These are phyloP conservation scores for Drosophila maculinotata DNA, from an alignment of 2,888 invertebrate genomes.

Conservation along the genomic window DNA sequence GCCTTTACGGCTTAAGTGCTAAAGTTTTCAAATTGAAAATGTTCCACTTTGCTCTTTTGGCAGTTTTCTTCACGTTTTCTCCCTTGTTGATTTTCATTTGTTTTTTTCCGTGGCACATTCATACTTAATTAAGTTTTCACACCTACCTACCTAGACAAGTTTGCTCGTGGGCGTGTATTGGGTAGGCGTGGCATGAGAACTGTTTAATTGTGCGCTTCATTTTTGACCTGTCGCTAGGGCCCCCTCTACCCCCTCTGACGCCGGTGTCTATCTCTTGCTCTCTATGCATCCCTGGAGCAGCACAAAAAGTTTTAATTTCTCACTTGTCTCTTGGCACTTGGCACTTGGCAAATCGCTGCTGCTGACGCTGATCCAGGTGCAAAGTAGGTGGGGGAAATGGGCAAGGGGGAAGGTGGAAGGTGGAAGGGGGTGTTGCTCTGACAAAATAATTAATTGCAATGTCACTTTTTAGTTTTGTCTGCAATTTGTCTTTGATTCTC, in stretches of 20 bases:
- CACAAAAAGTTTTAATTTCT: conserved; percentile 72
- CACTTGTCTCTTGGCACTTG: conserved; percentile 69
- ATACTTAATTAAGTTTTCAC: conserved; percentile 72
- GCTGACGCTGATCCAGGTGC: conserved; percentile 43
- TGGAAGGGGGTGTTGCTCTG: conserved; percentile 35
- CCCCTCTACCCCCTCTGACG: conserved; percentile 1
- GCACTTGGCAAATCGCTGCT: conserved; percentile 16
- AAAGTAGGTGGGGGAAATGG: not conserved
- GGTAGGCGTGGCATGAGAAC: conserved; percentile 54
- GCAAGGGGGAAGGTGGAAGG: conserved; percentile 5
- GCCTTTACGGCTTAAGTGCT: conserved; percentile 14
- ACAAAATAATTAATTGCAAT: conserved; percentile 77
- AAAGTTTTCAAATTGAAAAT: conserved; percentile 23
- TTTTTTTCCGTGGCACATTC: conserved; percentile 27
- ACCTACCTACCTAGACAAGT: conserved; percentile 28
- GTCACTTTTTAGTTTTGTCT: conserved; percentile 64
- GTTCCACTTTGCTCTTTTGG: conserved; percentile 3
- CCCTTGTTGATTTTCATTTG: conserved; percentile 18
- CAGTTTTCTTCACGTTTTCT: not conserved
- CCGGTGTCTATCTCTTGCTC: conserved; percentile 2
- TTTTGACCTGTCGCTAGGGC: conserved; percentile 71
- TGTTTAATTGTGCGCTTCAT: conserved; percentile 80
- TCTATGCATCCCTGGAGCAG: conserved; percentile 7
- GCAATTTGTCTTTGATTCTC: conserved; percentile 75
- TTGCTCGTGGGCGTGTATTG: conserved; percentile 7